Evolutionary conservation across 2,888 invertebrate species (phyloP), one percentile per base, ranked within the genome.

Genomic region (Acrobasis consociella): DNA sequence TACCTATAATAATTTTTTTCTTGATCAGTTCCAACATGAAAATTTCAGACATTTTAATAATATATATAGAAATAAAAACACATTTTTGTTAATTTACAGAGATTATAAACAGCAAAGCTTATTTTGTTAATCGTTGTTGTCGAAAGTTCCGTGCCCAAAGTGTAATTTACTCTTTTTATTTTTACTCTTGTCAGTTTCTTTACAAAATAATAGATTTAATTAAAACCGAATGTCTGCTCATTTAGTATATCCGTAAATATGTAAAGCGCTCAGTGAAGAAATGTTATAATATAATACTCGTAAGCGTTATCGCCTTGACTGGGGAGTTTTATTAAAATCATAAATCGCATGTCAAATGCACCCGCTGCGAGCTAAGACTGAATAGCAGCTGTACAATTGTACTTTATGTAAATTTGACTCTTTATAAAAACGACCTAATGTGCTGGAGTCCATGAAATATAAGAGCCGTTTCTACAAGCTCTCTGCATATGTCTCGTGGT

Each of bases 291-390:
- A 82, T 81, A 81, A 85, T 81, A 81, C 80, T 80, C 78, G 79
- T 83, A 79, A 84, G 77, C 81, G 78, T 83, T 82, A 84, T 83
- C 75, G 81, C 80, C 76, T 76, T 75, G 78, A 79, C 81, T 78
- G 74, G 69, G 72, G 78, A 81, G 84, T 91, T 91, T 91, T 91
- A 91, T 91, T 91, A 91, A 91, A 91, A 89, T 89, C 85, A 91
- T 92, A 92, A 92, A 92, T 91, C 87, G 83, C 74, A 73, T 81
- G 91, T 91, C 91, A 91, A 89, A 89, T 86, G 85, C 91, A 92
- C 85, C 87, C 87, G 89, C 81, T 82, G 75, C 76, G 75, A 76
- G 76, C 79, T 75, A 78, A 82, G 83, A 82, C 83, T 81, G 82
- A 81, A 84, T 83, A 83, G 81, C 82, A 83, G 82, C 82, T 83